Evolutionary conservation across 2,888 invertebrate genomes (phyloP).

Genomic region (Dolichomitus sp.): DNA sequence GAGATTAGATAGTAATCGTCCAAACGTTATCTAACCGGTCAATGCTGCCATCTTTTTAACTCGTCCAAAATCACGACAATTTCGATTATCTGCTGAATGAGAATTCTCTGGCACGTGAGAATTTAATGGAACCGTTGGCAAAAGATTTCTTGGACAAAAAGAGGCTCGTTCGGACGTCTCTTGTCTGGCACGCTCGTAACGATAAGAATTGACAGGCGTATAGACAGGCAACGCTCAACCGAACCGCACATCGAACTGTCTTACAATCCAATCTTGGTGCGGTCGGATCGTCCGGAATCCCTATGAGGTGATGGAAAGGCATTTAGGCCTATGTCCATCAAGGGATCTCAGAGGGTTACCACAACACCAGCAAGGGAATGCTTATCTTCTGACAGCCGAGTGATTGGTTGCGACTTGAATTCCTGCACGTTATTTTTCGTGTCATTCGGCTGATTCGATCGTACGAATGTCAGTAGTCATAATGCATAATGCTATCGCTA

Average conservation of each 20-base stretch:
- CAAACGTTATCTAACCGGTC: background rate
- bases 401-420: conserved; percentile 28
- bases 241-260: conserved; percentile 19
- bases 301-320: conserved; percentile 45
- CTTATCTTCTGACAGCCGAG: conserved; percentile 34
- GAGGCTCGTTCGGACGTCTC: conserved; percentile 2
- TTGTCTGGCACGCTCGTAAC: background rate
- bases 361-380: conserved; percentile 30
- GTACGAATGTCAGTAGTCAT: background rate
- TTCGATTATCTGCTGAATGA: background rate
- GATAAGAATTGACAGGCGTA: conserved; percentile 44
- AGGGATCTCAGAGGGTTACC: conserved; percentile 34
- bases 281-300: conserved; percentile 13
- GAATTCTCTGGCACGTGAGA: background rate
- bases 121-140: conserved; percentile 10
- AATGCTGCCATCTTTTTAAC: background rate
- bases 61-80: background rate
- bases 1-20: conserved; percentile 23
- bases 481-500: background rate
- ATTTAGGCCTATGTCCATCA: conserved; percentile 51
- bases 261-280: conserved; percentile 41
- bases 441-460: conserved; percentile 21
- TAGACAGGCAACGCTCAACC: conserved; percentile 6
- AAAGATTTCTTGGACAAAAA: background rate
- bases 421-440: conserved; percentile 29